Conservation (phyloP, 2,113 vertebrate genomes). For the Anarhynchus alexandrinus region DNA sequence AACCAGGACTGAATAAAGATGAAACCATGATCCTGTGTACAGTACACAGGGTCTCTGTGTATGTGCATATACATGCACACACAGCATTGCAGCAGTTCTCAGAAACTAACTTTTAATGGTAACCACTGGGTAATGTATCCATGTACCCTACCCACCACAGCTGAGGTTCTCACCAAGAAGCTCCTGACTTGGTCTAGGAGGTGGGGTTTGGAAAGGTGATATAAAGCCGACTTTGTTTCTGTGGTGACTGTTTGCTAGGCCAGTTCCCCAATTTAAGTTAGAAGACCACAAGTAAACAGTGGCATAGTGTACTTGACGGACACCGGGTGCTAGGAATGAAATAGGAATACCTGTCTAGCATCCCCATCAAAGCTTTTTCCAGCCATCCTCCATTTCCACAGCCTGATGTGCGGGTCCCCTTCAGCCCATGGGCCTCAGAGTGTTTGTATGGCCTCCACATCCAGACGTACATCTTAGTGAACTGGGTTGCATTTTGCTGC, state of each 20-base stretch:
- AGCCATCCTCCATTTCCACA: background rate
- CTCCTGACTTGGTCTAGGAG: background rate
- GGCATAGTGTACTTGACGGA: background rate
- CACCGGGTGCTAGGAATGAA: background rate
- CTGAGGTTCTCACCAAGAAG: conserved; percentile 18
- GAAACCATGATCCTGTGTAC: background rate
- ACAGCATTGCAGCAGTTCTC: background rate
- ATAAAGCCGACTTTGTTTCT: conserved; percentile 52
- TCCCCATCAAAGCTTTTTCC: background rate
- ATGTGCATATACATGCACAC: background rate
- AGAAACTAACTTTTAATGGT: conserved; percentile 2
- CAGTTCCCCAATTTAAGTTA: background rate
- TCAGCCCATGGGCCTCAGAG: background rate
- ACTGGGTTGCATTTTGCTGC: background rate
- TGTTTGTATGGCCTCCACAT: background rate
- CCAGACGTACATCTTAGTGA: background rate
- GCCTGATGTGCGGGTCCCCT: background rate
- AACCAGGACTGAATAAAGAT: background rate
- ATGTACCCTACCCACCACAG: background rate
- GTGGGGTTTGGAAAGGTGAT: background rate
- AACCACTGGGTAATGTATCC: background rate
- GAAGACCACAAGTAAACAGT: conserved; percentile 4
- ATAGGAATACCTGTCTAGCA: background rate
- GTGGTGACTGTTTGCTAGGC: conserved; percentile 5
- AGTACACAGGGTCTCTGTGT: conserved; percentile 3